These are phyloP conservation scores for Nibea albiflora DNA, from an alignment of 2,113 vertebrate species.

Conservation along the genomic window DNA sequence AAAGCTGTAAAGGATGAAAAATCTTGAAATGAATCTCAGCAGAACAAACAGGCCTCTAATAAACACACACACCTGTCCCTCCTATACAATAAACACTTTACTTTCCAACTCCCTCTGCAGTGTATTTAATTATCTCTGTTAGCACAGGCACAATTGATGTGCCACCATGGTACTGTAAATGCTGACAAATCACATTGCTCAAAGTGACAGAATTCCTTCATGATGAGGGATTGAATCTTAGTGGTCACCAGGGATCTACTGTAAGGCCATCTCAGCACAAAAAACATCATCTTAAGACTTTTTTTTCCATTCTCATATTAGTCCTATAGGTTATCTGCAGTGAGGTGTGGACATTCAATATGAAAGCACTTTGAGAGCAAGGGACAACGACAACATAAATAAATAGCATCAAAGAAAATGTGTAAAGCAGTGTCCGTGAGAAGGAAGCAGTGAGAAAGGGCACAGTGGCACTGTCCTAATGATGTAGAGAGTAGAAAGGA, in stretches of 20 bases:
- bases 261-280: constrained; percentile 43
- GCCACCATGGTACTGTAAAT: constrained; percentile 23
- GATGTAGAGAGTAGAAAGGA: constrained; percentile 26
- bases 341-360: not conserved
- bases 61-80: constrained; percentile 45
- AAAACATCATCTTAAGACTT: not conserved
- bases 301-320: not conserved
- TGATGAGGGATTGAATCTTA: constrained; percentile 32
- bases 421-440: not conserved
- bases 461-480: constrained; percentile 9
- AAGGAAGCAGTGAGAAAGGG: not conserved
- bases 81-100: constrained; percentile 28
- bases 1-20: not conserved
- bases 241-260: constrained; percentile 39
- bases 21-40: constrained; percentile 22
- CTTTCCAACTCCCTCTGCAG: constrained; percentile 51
- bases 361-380: not conserved
- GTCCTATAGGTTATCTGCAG: not conserved
- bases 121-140: constrained; percentile 67
- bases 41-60: constrained; percentile 2
- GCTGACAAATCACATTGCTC: constrained; percentile 60
- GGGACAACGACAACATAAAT: not conserved
- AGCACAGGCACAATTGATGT: constrained; percentile 46
- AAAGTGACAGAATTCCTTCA: constrained; percentile 43
- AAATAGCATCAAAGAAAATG: not conserved